Evolutionary conservation across 2,113 vertebrate species (phyloP).

Genomic region (Takifugu flavidus): DNA sequence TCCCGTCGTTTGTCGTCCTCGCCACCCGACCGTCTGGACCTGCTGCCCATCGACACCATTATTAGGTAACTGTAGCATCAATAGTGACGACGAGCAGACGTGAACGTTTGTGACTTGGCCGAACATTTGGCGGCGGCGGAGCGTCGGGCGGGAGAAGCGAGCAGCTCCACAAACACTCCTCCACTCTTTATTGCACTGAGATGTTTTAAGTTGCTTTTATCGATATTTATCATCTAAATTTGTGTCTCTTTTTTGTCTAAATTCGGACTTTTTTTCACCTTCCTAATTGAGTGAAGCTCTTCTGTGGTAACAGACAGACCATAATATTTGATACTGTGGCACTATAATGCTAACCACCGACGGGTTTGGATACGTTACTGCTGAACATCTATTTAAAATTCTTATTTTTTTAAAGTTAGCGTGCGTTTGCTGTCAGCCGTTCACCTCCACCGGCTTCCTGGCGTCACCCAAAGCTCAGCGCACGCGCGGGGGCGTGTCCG

Average conservation of each 20-base stretch:
- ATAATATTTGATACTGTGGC: conserved; percentile 22
- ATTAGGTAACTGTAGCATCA: too few species aligned
- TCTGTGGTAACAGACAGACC: conserved; percentile 12
- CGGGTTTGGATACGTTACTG: conserved; percentile 27
- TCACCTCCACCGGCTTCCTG: conserved; percentile 11
- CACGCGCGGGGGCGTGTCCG: conserved; percentile 12
- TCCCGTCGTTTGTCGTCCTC: too few species aligned
- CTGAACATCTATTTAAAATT: conserved; percentile 38
- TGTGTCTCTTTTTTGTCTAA: neutral
- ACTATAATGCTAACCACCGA: neutral
- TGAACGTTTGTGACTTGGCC: too few species aligned
- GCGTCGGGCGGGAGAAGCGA: too few species aligned
- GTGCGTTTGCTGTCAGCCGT: conserved; percentile 14
- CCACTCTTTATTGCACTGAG: too few species aligned
- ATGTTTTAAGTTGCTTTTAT: neutral
- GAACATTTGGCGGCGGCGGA: too few species aligned
- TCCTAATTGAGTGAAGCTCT: conserved; percentile 7
- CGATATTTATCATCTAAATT: neutral
- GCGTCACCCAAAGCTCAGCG: conserved; percentile 13
- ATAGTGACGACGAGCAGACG: too few species aligned
- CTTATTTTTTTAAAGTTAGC: conserved; percentile 22
- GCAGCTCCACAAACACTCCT: too few species aligned
- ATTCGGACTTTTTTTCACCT: neutral
- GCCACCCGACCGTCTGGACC: too few species aligned
- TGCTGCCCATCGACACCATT: too few species aligned